Base-by-base conservation (phyloP, 2,113 vertebrate genomes). In the Tragelaphus scriptus region DNA sequence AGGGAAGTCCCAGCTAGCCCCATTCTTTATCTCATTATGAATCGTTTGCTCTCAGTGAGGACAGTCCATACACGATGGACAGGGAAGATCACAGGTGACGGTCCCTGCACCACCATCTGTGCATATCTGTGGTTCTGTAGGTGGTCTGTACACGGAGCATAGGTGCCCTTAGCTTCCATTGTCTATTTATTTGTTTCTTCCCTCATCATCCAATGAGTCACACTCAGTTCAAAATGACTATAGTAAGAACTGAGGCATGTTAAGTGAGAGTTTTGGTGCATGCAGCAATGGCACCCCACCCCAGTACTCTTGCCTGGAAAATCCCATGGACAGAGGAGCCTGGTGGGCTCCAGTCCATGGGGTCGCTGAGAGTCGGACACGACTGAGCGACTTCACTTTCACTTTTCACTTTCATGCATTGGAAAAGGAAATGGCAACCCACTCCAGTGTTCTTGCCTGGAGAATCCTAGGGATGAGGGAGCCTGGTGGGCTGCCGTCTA, bases 41-140 rank as follows among this genome's bases (percentile, higher is more conserved):
- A 55, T 2, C 14, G 16, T 80, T 55, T 94, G 71, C 55, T 88
- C 44, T 56, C 75, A 53, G 4, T 12, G 44, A 77, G 32, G 75
- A 23, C 12, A 11, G 91, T 58, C n/a, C 44, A 71, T 56, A 51
- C 7, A 2, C 2, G 25, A 47, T 2, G 51, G 44, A 32, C 9
- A 12, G 17, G 25, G 21, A 59, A 5, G 75, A 26, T 5, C 1
- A 6, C 5, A 21, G 10, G 26, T 8, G 32, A 23, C 2, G 5
- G 21, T 23, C 68, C 2, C 47, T 9, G 3, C 1, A 2, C 32
- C 56, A 17, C 30, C 9, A 49, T 11, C 11, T 13, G 23, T 3
- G 15, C 25, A 7, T 0, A 3, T 12, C 1, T 4, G 30, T 58
- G 49, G 15, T 12, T 79, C 91, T 21, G 0, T 4, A 32, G 7